Conservation (phyloP, 30 jellyfish, hydroid and myxozoan species). For the Clytia hemisphaerica region DNA sequence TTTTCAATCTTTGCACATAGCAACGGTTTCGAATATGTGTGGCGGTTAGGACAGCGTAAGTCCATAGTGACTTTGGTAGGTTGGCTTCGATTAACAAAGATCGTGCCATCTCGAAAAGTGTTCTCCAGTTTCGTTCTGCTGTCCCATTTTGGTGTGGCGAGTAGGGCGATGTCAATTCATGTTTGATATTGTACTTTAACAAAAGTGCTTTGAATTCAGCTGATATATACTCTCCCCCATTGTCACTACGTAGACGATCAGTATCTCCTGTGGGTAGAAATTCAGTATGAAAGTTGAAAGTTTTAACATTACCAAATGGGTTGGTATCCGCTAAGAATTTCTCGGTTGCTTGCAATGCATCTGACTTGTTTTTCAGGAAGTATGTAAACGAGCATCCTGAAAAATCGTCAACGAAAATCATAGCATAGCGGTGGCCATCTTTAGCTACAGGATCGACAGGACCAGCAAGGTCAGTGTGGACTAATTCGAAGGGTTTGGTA, state of each 20-base stretch:
- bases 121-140: constrained; percentile 34
- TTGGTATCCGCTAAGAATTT: constrained; percentile 35
- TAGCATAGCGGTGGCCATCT: constrained; percentile 44
- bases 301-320: constrained; percentile 40
- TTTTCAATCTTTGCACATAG: background rate
- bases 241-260: constrained; percentile 24
- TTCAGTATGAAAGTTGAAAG: constrained; percentile 14
- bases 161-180: constrained; percentile 27
- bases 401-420: constrained; percentile 34
- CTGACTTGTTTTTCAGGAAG: constrained; percentile 33
- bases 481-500: constrained; percentile 25
- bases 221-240: constrained; percentile 31
- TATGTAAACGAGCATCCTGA: constrained; percentile 41
- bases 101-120: constrained; percentile 29
- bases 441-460: constrained; percentile 47
- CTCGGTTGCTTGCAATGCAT: constrained; percentile 42
- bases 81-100: background rate
- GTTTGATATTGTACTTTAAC: constrained; percentile 15
- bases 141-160: constrained; percentile 44
- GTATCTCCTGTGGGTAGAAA: constrained; percentile 17
- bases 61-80: constrained; percentile 1
- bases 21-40: constrained; percentile 7
- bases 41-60: constrained; percentile 3
- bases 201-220: constrained; percentile 10
- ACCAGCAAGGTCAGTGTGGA: constrained; percentile 38